phyloP scores from a whole-genome alignment of 92 coral and sea anemone species.

The Actinostola sp. region DNA sequence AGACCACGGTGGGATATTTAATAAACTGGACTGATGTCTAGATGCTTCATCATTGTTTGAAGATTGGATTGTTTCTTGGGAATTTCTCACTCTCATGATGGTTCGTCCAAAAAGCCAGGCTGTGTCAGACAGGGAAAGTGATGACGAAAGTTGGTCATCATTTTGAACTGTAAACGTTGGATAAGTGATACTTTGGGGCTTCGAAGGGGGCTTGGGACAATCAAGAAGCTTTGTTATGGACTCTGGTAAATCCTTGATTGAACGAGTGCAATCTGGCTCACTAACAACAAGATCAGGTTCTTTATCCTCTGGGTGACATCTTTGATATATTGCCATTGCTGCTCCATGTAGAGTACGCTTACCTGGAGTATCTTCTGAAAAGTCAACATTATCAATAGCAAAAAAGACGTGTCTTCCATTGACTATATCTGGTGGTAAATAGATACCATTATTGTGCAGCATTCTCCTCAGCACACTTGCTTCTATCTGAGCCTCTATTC shows the following conservation, averaged over 20 bases:
- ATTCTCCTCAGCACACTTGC: constrained; percentile 52
- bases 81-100: background rate
- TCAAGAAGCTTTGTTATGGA: constrained; percentile 35
- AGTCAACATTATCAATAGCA: constrained; percentile 56
- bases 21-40: background rate
- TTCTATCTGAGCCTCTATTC: constrained; percentile 67
- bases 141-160: constrained; percentile 18
- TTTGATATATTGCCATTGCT: constrained; percentile 60
- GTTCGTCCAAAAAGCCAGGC: constrained; percentile 41
- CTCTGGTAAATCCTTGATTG: constrained; percentile 9
- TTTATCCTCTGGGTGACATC: constrained; percentile 15
- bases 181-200: constrained; percentile 31
- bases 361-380: constrained; percentile 54
- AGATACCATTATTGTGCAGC: constrained; percentile 39
- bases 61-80: background rate
- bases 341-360: constrained; percentile 53
- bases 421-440: constrained; percentile 43
- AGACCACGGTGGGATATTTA: constrained; percentile 44
- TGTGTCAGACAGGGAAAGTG: constrained; percentile 17
- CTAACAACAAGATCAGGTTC: constrained; percentile 20
- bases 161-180: constrained; percentile 4
- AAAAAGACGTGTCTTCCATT: constrained; percentile 47
- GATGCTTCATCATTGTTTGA: background rate
- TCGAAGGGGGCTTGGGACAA: constrained; percentile 44
- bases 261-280: constrained; percentile 4